These are phyloP conservation scores for Euproctis similis DNA, from an alignment of 2,888 invertebrate species.

Conservation along the genomic window DNA sequence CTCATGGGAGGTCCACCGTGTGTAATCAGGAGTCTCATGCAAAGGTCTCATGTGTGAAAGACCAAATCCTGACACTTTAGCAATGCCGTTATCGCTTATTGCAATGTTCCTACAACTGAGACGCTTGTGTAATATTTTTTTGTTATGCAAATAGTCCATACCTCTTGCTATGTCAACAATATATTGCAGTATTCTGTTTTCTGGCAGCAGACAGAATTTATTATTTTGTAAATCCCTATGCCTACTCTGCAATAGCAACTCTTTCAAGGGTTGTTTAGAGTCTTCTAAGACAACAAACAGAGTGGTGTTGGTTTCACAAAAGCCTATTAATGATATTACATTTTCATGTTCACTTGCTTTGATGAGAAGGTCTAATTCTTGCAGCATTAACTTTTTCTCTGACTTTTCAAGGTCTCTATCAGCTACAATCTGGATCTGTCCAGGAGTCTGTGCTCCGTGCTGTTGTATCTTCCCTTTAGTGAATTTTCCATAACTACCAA, in stretches of 20 bases:
- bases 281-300: conserved; percentile 85
- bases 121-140: conserved; percentile 83
- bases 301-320: conserved; percentile 85
- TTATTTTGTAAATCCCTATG: conserved; percentile 68
- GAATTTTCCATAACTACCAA: conserved; percentile 87
- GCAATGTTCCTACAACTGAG: conserved; percentile 83
- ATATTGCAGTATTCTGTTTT: conserved; percentile 78
- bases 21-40: conserved; percentile 82
- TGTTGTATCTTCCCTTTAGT: conserved; percentile 82
- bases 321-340: conserved; percentile 83
- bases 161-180: conserved; percentile 81
- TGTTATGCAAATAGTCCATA: conserved; percentile 81
- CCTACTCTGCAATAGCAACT: conserved; percentile 79
- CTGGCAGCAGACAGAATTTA: conserved; percentile 77
- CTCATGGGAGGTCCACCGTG: conserved; percentile 88
- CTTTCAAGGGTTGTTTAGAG: conserved; percentile 80
- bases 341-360: conserved; percentile 82
- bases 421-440: conserved; percentile 80
- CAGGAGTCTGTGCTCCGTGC: conserved; percentile 68
- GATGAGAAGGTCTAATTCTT: conserved; percentile 83
- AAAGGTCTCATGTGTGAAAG: conserved; percentile 79
- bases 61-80: conserved; percentile 86
- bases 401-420: conserved; percentile 70
- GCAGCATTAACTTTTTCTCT: conserved; percentile 75
- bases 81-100: conserved; percentile 77